These are phyloP conservation scores for Byasa hedistus DNA, from an alignment of 2,888 invertebrate species.

Conservation along the genomic window DNA sequence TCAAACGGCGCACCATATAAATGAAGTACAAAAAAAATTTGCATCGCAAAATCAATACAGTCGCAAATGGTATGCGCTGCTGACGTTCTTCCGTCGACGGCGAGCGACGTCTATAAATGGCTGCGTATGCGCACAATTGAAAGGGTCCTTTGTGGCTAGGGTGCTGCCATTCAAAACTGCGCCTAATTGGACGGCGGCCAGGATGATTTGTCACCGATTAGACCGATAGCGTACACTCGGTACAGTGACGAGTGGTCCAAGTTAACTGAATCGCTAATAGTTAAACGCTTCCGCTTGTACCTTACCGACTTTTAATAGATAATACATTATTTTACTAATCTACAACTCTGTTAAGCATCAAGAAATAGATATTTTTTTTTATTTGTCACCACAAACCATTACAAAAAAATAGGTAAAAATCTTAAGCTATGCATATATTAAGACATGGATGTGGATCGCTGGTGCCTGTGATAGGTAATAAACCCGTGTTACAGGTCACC, in stretches of 20 bases:
- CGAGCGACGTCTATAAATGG: conserved; percentile 15
- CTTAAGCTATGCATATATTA: too few species aligned
- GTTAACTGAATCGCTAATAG: conserved; percentile 4
- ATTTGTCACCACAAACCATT: too few species aligned
- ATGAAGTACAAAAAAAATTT: conserved; percentile 21
- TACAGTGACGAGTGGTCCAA: conserved; percentile 29
- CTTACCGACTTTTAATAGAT: too few species aligned
- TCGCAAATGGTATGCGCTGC: conserved; percentile 19
- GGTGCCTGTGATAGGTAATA: too few species aligned
- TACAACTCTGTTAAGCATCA: too few species aligned
- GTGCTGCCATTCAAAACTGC: conserved; percentile 24
- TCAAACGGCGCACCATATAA: conserved; percentile 21
- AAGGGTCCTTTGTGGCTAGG: conserved; percentile 22
- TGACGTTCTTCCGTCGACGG: conserved; percentile 21
- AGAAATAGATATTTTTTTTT: too few species aligned
- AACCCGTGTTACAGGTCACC: too few species aligned
- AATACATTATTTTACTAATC: too few species aligned
- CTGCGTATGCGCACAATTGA: conserved; percentile 18
- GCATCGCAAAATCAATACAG: conserved; percentile 26
- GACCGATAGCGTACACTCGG: conserved; percentile 7
- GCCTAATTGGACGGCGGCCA: conserved; percentile 25
- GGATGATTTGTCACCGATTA: conserved; percentile 24
- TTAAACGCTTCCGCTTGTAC: too few species aligned
- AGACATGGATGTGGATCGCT: too few species aligned
- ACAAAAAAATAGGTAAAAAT: too few species aligned